Percentiles rank a stretch among this genome's conserved stretches.
Evolutionary conservation across 2,113 vertebrate genomes (phyloP).

Genomic region (Xenus cinereus): DNA sequence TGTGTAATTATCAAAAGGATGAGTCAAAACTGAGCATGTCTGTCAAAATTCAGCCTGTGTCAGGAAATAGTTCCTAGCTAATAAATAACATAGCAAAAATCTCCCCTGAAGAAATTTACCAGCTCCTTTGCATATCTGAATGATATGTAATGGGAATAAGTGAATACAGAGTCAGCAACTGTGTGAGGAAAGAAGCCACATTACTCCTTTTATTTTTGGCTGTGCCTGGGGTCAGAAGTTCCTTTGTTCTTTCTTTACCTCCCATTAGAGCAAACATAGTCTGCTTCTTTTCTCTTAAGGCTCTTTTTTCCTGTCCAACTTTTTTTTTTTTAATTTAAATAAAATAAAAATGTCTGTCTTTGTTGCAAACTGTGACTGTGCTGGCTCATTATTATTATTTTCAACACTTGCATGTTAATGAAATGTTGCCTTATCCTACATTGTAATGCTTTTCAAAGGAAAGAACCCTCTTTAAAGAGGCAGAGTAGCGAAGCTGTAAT

Average conservation of each 20-base stretch:
- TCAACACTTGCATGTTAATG: constrained; percentile 11
- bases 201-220: constrained; percentile 49
- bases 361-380: neutral
- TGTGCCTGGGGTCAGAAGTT: constrained; percentile 50
- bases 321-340: neutral
- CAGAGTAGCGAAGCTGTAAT: neutral
- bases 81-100: constrained; percentile 24
- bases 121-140: neutral
- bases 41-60: constrained; percentile 19
- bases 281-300: neutral
- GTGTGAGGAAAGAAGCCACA: neutral
- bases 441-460: neutral
- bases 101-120: constrained; percentile 43
- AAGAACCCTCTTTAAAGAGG: neutral
- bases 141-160: constrained; percentile 5
- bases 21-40: constrained; percentile 19
- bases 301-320: neutral
- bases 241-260: constrained; percentile 52
- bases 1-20: constrained; percentile 45
- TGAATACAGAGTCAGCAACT: constrained; percentile 20
- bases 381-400: constrained; percentile 3
- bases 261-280: constrained; percentile 37
- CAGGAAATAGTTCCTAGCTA: constrained; percentile 18
- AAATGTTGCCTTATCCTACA: neutral
- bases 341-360: neutral